phyloP scores from a whole-genome alignment of 1,140 invertebrate genomes.

The Cyphomyrmex costatus region DNA sequence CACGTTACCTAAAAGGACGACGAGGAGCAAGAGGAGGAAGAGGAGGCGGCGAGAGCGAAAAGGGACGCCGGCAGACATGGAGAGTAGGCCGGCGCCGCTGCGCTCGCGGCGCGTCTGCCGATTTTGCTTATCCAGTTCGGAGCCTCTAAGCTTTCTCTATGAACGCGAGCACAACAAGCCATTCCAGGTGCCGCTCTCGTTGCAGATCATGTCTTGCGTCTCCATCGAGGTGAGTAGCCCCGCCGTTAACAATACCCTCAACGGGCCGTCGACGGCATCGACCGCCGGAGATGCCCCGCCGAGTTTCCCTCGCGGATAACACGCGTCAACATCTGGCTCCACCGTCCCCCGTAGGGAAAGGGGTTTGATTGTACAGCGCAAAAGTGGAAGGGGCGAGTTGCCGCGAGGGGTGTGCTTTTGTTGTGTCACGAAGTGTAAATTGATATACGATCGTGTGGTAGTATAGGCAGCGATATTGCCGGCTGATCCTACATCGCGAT shows the following conservation, averaged over 20 bases:
- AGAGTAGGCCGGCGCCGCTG: slow-evolving; percentile 88
- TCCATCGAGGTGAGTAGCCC: slow-evolving; percentile 90
- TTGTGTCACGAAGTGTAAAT: neutral
- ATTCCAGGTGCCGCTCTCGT: slow-evolving; percentile 88
- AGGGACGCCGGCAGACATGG: slow-evolving; percentile 83
- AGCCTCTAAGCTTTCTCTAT: slow-evolving; percentile 89
- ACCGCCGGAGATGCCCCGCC: neutral
- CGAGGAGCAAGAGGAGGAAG: neutral
- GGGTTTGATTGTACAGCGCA: neutral
- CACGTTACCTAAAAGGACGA: neutral
- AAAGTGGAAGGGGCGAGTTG: neutral
- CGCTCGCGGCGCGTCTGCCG: slow-evolving; percentile 90
- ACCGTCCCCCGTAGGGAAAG: neutral
- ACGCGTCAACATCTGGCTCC: no score
- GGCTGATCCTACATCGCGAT: neutral
- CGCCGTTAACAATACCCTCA: slow-evolving; percentile 13
- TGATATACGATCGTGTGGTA: neutral
- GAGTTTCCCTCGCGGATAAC: neutral
- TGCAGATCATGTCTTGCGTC: slow-evolving; percentile 92
- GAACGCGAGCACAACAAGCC: slow-evolving; percentile 87
- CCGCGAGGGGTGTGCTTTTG: neutral
- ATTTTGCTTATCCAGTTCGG: slow-evolving; percentile 89
- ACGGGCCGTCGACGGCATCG: neutral
- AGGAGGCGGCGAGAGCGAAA: neutral
- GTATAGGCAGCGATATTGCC: neutral